These are phyloP conservation scores for Sander lucioperca DNA, from an alignment of 2,113 vertebrate genomes.

Conservation along the genomic window DNA sequence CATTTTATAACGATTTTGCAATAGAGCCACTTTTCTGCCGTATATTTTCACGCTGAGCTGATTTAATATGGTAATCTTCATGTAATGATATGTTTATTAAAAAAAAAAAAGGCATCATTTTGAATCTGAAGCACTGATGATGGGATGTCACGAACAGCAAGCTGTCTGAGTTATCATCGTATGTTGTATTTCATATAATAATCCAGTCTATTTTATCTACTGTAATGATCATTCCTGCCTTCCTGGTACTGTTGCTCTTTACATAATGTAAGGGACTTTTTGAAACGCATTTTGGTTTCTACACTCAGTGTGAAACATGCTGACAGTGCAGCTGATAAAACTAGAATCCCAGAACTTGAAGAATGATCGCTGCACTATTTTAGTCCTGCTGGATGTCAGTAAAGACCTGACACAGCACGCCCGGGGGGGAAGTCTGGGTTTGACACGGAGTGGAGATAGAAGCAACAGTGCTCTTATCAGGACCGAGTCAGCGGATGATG, in stretches of 20 bases:
- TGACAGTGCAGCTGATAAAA: constrained; percentile 24
- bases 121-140: constrained; percentile 27
- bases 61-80: not conserved
- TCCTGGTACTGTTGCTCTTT: constrained; percentile 1
- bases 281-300: not conserved
- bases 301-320: constrained; percentile 19
- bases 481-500: constrained; percentile 18
- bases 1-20: constrained; percentile 13
- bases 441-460: not conserved
- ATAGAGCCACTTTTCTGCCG: constrained; percentile 31
- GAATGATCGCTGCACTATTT: constrained; percentile 12
- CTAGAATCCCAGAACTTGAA: not conserved
- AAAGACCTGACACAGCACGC: not conserved
- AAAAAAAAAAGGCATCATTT: not conserved
- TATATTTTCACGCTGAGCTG: not conserved
- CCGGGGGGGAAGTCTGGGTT: constrained; percentile 1
- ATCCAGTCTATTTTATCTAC: not conserved
- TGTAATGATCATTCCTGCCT: not conserved
- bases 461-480: not conserved
- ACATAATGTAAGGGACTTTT: constrained; percentile 8
- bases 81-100: constrained; percentile 4
- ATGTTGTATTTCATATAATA: not conserved
- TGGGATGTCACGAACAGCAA: not conserved
- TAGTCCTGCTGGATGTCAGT: constrained; percentile 19
- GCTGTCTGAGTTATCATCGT: not conserved